Conservation (phyloP, 2,797 vertebrate genomes). For the Gymnoscopelus braueri region DNA sequence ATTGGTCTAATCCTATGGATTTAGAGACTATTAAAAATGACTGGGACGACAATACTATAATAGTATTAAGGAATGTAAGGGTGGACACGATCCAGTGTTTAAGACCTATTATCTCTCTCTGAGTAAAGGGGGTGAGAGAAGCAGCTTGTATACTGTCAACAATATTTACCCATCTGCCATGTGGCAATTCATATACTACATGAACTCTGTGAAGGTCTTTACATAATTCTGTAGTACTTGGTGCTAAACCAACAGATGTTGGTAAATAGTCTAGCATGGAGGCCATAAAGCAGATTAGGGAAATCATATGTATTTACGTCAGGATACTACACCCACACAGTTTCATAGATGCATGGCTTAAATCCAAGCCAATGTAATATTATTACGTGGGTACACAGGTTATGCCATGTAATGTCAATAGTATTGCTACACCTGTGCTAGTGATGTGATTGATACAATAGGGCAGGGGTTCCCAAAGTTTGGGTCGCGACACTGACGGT, state of each 20-base stretch:
- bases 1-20: background rate
- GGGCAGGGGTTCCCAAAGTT: no score
- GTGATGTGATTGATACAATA: conserved; percentile 15
- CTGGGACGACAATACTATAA: no score
- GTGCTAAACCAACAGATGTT: conserved; percentile 36
- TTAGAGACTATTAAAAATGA: background rate
- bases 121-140: background rate
- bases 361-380: conserved; percentile 35
- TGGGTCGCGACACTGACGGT: no score
- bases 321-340: conserved; percentile 30
- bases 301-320: conserved; percentile 49
- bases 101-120: background rate
- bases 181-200: background rate
- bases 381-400: background rate
- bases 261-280: conserved; percentile 12
- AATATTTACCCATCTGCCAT: background rate
- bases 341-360: conserved; percentile 17
- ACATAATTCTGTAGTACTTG: background rate
- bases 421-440: background rate
- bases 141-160: background rate
- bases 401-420: conserved; percentile 10
- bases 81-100: background rate
- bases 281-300: conserved; percentile 39
- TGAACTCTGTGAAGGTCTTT: background rate
- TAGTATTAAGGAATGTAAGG: background rate